Percentiles rank a stretch among this genome's conserved stretches.
phyloP scores from a whole-genome alignment of 2,797 vertebrate species.

The Mastacembelus armatus region DNA sequence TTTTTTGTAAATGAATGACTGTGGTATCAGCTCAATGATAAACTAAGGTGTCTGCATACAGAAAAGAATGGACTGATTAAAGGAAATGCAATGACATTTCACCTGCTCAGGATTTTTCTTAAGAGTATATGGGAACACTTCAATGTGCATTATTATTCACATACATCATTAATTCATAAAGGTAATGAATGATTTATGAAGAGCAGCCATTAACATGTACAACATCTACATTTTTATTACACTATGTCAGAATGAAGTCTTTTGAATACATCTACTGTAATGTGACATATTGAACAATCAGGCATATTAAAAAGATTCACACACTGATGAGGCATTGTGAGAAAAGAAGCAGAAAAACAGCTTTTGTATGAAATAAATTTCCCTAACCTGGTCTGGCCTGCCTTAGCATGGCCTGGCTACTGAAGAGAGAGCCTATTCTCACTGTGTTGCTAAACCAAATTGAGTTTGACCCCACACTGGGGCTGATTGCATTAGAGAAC shows the following conservation, averaged over 20 bases:
- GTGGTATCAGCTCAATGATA: background rate
- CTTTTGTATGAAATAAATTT: background rate
- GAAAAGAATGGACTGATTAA: background rate
- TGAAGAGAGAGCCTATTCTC: slow-evolving; percentile 39
- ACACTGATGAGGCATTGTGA: background rate
- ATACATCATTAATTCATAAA: slow-evolving; percentile 13
- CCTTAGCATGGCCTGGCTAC: background rate
- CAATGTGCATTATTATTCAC: background rate
- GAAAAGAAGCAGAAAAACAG: background rate
- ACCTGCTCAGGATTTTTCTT: background rate
- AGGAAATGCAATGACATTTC: background rate
- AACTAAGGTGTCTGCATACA: background rate
- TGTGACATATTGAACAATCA: background rate
- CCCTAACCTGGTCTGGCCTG: background rate
- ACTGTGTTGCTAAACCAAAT: slow-evolving; percentile 64
- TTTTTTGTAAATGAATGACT: too few species aligned
- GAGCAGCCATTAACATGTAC: background rate
- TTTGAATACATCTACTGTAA: background rate
- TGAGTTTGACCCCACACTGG: slow-evolving; percentile 71
- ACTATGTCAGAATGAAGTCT: background rate
- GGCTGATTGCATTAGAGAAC: slow-evolving; percentile 63
- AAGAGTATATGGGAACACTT: background rate
- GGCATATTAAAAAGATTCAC: background rate
- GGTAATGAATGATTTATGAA: slow-evolving; percentile 1
- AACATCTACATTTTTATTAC: background rate